Conservation (phyloP, 37 sponge, comb jelly and placozoan genomes). For the Cliona cf. orientalis region DNA sequence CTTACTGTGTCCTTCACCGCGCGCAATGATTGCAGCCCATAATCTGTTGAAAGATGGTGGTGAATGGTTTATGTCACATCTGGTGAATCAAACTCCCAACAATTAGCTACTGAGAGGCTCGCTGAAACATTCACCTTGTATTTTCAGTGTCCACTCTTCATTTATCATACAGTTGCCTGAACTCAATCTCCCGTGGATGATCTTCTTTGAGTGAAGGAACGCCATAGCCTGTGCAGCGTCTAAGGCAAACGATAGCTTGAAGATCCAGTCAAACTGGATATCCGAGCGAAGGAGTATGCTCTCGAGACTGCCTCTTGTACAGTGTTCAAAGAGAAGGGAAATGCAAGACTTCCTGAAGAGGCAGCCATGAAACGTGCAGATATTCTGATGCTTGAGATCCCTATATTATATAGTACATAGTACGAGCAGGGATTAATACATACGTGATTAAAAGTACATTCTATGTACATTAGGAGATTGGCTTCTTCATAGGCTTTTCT, state of each 20-base stretch:
- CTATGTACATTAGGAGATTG: slow-evolving; percentile 3
- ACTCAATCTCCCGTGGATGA: slow-evolving; percentile 45
- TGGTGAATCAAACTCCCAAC: not conserved
- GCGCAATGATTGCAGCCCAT: slow-evolving; percentile 7
- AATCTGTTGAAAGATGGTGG: not conserved
- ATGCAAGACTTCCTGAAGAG: not conserved
- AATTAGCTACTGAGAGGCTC: not conserved
- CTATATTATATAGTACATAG: slow-evolving; percentile 8
- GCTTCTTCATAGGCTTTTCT: not conserved
- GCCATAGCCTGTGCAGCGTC: slow-evolving; percentile 44
- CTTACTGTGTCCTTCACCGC: too few relatives aligned
- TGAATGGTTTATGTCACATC: not conserved
- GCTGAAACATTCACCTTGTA: slow-evolving; percentile 48
- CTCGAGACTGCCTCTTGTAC: slow-evolving; percentile 33
- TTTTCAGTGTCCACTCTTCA: slow-evolving; percentile 45
- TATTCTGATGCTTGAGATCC: slow-evolving; percentile 37
- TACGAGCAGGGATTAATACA: not conserved
- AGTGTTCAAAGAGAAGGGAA: slow-evolving; percentile 35
- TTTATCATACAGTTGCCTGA: slow-evolving; percentile 47
- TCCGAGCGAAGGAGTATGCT: slow-evolving; percentile 8
- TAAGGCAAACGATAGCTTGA: slow-evolving; percentile 39
- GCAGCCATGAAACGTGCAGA: slow-evolving; percentile 49
- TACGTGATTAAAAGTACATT: not conserved
- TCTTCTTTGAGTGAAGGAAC: slow-evolving; percentile 52
- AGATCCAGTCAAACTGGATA: slow-evolving; percentile 34